Base-by-base conservation (phyloP, 2,888 invertebrate genomes). In the Onchidella celtica region DNA sequence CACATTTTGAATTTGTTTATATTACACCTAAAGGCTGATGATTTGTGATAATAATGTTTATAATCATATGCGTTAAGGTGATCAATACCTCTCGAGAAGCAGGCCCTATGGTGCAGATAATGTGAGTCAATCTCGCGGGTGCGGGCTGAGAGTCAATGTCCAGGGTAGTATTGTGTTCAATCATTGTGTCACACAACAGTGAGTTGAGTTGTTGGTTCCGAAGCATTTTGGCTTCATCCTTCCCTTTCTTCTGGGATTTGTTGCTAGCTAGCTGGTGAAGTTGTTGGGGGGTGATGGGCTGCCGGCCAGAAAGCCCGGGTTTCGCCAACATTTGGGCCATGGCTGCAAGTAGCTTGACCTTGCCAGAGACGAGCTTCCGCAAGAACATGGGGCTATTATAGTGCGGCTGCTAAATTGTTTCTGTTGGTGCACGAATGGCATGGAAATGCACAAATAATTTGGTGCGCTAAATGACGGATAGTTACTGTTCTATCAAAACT, bases 131-230 rank as follows among this genome's bases (percentile, higher is more conserved):
- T 82, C 99, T 96, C 14, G 97, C 96, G 91, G 95, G 96, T 34
- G 97, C 96, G 1, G 97, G 96, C 91, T 96, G 96, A 66, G 97
- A 97, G 93, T 97, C 96, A 90, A 99, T 98, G 94, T 99, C 97
- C 89, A 99, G 95, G 69, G 96, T 95, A 94, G 98, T 97, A 93
- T 99, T 96, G 94, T 99, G 98, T 91, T 99, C 98, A 90, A 99
- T 94, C 86, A 97, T 96, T 9, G 96, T 94, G 78, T 91, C 90
- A 70, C 94, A 94, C 83, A 93, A 87, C 24, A 91, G 90, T 2
- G 92, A 90, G 55, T 88, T 87, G 55, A 92, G 85, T 86, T 92
- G 93, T 80, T 92, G 91, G 17, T 65, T 73, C 32, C 21, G 65
- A 0, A 66, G 65, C 17, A 73, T n/a, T 1, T 32, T n/a, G n/a